These are phyloP conservation scores for Chironomus tentans DNA, from an alignment of 2,888 invertebrate genomes.

Conservation along the genomic window DNA sequence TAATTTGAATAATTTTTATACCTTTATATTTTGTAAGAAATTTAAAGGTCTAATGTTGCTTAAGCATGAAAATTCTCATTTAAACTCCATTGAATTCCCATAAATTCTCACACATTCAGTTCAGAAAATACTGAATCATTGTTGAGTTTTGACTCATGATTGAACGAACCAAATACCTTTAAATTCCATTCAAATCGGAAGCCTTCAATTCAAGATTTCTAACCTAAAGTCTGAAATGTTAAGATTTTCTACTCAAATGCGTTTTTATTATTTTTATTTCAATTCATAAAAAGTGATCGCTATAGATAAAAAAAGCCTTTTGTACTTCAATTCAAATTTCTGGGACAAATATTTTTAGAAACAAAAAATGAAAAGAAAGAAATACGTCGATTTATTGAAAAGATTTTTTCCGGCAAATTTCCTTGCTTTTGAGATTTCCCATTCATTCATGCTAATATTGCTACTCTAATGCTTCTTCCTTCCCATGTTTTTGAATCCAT, in stretches of 20 bases:
- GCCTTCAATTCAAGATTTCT: too few relatives aligned
- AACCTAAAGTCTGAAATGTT: too few relatives aligned
- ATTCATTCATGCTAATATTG: not conserved
- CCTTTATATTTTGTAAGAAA: too few relatives aligned
- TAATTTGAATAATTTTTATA: too few relatives aligned
- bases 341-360: not conserved
- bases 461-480: not conserved
- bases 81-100: too few relatives aligned
- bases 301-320: not conserved
- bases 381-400: not conserved
- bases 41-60: too few relatives aligned
- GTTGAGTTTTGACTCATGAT: not conserved
- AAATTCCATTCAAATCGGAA: not conserved
- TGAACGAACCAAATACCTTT: not conserved
- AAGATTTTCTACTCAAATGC: too few relatives aligned
- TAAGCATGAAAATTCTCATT: too few relatives aligned
- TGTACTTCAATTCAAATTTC: not conserved
- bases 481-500: not conserved
- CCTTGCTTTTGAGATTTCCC: not conserved
- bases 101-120: too few relatives aligned
- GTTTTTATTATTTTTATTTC: not conserved
- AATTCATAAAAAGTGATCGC: not conserved
- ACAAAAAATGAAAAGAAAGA: not conserved
- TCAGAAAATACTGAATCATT: too few relatives aligned
- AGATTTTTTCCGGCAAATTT: conserved; percentile 6